Evolutionary conservation across 2,888 invertebrate species (phyloP).

Genomic region (Marasmarcha lunaedactyla): DNA sequence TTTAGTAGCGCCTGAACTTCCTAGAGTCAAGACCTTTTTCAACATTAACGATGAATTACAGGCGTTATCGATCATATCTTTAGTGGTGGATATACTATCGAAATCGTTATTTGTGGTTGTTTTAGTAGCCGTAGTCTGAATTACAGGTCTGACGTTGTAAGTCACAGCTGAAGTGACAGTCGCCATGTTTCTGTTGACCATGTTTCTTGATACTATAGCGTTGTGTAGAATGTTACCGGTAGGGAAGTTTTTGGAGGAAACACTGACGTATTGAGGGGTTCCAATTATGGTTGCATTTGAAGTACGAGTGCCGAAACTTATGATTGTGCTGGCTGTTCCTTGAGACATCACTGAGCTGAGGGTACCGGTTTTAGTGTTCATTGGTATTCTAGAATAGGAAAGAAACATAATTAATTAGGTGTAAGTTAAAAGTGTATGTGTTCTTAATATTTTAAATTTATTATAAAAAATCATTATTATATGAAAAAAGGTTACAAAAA

Average conservation of each 20-base stretch:
- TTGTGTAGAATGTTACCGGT: conserved; percentile 64
- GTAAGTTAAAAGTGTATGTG: no score
- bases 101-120: conserved; percentile 40
- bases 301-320: conserved; percentile 55
- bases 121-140: conserved; percentile 45
- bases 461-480: no score
- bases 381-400: conserved; percentile 43
- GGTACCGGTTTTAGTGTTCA: conserved; percentile 50
- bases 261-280: conserved; percentile 59
- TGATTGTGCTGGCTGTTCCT: conserved; percentile 56
- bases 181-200: conserved; percentile 43
- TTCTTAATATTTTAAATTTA: no score
- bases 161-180: conserved; percentile 41
- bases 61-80: conserved; percentile 64
- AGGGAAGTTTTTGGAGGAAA: conserved; percentile 57
- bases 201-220: conserved; percentile 60
- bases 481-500: no score
- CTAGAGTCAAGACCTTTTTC: conserved; percentile 61
- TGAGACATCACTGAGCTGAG: conserved; percentile 63
- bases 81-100: conserved; percentile 55
- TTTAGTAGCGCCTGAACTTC: conserved; percentile 53
- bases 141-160: conserved; percentile 44
- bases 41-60: conserved; percentile 65
- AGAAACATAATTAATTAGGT: neutral
- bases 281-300: conserved; percentile 48